A percentile compares a stretch with the other conserved stretches of the same genome.
Conservation (phyloP, 2,797 vertebrate genomes). For the Erpetoichthys calabaricus region DNA sequence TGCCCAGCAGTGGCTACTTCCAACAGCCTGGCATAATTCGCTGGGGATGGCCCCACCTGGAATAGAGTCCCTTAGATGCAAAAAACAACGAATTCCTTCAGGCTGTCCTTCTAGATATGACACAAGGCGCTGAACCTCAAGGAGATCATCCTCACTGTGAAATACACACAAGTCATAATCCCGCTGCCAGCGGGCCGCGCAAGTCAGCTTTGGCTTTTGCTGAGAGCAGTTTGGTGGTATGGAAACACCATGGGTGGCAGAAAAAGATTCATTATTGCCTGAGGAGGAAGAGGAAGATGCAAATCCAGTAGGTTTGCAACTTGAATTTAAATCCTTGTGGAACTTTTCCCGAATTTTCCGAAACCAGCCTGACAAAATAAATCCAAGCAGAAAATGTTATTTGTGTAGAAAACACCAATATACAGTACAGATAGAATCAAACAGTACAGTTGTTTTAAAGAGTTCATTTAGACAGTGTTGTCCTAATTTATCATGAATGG, state of each 20-base stretch:
- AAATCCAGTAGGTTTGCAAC: too few relatives aligned
- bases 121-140: slow-evolving; percentile 49
- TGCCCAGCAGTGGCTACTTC: slow-evolving; percentile 61
- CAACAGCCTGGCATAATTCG: slow-evolving; percentile 56
- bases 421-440: too few relatives aligned
- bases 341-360: too few relatives aligned
- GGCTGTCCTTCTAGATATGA: slow-evolving; percentile 57
- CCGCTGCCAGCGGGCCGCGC: slow-evolving; percentile 44
- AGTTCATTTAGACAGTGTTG: too few relatives aligned
- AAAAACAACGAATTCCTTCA: slow-evolving; percentile 57
- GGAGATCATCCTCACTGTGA: slow-evolving; percentile 50
- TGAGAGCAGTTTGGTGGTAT: neutral
- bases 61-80: slow-evolving; percentile 53
- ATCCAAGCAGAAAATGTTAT: too few relatives aligned
- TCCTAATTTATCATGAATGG: too few relatives aligned
- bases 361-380: too few relatives aligned
- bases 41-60: slow-evolving; percentile 50
- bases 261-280: too few relatives aligned
- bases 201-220: slow-evolving; percentile 11
- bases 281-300: too few relatives aligned
- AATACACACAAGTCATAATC: slow-evolving; percentile 69
- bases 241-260: neutral
- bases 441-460: too few relatives aligned
- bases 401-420: too few relatives aligned
- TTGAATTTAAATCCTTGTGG: too few relatives aligned